phyloP scores from a whole-genome alignment of 30 jellyfish, hydroid and myxozoan genomes.

The Mastigias papua region DNA sequence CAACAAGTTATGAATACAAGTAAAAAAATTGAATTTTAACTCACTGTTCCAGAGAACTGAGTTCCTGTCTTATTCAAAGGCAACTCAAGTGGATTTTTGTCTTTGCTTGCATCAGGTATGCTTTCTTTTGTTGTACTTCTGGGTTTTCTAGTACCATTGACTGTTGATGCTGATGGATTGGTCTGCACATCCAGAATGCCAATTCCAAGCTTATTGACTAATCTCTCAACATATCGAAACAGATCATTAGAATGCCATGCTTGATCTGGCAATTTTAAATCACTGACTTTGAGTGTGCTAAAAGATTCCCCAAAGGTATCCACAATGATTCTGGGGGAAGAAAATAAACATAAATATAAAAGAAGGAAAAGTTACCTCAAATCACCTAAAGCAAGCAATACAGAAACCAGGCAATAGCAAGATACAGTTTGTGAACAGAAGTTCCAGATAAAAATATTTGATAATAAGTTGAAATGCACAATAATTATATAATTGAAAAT shows the following conservation, averaged over 20 bases:
- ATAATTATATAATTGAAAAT: too few relatives aligned
- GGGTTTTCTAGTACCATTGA: neutral
- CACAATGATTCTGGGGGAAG: conserved; percentile 32
- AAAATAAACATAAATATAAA: neutral
- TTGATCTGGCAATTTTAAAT: conserved; percentile 33
- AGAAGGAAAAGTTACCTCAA: neutral
- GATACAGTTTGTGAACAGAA: too few relatives aligned
- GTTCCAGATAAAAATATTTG: too few relatives aligned
- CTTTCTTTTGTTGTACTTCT: conserved; percentile 5
- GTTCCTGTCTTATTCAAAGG: conserved; percentile 56
- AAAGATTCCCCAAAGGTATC: conserved; percentile 56
- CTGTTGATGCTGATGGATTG: neutral
- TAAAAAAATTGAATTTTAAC: too few relatives aligned
- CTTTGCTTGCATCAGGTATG: neutral
- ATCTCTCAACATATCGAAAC: conserved; percentile 8
- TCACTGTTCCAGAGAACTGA: conserved; percentile 54
- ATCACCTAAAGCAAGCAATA: too few relatives aligned
- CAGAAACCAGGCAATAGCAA: too few relatives aligned
- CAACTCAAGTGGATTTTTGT: conserved; percentile 21
- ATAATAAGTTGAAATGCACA: too few relatives aligned
- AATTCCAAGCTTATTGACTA: conserved; percentile 21
- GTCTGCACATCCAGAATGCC: neutral
- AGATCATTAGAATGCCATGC: conserved; percentile 60
- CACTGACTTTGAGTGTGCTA: conserved; percentile 31
- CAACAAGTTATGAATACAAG: too few relatives aligned